Base-by-base conservation (phyloP, 2,888 invertebrate genomes). In the Drosophila ezoana region DNA sequence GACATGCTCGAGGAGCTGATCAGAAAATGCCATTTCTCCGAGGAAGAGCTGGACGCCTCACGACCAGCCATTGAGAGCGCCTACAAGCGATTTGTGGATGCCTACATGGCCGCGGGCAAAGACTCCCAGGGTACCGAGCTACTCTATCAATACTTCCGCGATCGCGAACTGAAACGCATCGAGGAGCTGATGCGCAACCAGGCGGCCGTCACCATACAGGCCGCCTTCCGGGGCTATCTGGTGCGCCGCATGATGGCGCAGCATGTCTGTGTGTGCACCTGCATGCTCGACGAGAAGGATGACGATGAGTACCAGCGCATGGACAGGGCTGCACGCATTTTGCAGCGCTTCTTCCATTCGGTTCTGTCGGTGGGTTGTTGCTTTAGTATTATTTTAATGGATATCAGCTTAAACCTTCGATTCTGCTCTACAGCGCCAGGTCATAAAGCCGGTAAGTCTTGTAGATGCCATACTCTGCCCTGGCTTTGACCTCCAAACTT, bases 1-100 rank as follows among this genome's bases (percentile, higher is more conserved):
- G 90, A 91, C 43, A 83, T 92, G 72, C 41, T 92, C 10, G 88
- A 90, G 33, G 91, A 91, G 49, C 69, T 92, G 10, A 78, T 92
- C 1, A 35, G 57, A 2, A 90, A 90, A 62, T 92, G 92, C 43
- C 74, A 87, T 8, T 89, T 92, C 41, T 79, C 89, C 0, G 87
- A 89, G 9, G 72, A 89, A 4, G 92, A 92, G 56, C 68, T 92
- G 28, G 64, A 82, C 37, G 56, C 76, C 6, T 87, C 91, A 0
- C 81, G 87, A 4, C 91, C 90, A 11, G 78, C 90, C 8, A 90
- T 92, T 37, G 90, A 89, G 47, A 83, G 81, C 35, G 91, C 92
- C 5, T 92, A 91, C 69, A 85, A 84, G 23, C 90, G 91, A 13
- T 92, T 91, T 57, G 88, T 90, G 3, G 70, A 88, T 5, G 91